Percentiles rank a stretch among this genome's conserved stretches.
Conservation (phyloP, 2,888 invertebrate genomes). For the Herminia tarsipennalis region DNA sequence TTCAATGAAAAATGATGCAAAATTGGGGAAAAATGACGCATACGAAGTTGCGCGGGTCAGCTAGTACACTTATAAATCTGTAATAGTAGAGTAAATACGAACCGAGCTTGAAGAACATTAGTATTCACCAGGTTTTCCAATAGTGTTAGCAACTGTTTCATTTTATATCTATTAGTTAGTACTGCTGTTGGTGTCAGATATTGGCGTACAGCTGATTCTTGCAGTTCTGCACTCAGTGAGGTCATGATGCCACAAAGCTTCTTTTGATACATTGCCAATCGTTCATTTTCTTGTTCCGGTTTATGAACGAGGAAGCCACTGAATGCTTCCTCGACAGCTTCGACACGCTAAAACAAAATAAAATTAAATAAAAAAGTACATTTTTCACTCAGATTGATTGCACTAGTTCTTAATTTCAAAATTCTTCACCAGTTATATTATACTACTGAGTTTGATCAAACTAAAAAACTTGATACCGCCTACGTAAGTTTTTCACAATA, state of each 20-base stretch:
- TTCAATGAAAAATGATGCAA: too few relatives aligned
- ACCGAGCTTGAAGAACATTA: slow-evolving; percentile 91
- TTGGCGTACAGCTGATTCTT: slow-evolving; percentile 90
- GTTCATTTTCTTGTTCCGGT: slow-evolving; percentile 89
- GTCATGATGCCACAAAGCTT: slow-evolving; percentile 89
- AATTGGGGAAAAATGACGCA: too few relatives aligned
- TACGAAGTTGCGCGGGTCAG: too few relatives aligned
- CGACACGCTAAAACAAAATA: slow-evolving; percentile 88
- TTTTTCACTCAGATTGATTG: too few relatives aligned
- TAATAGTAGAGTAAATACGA: slow-evolving; percentile 33
- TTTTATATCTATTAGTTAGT: slow-evolving; percentile 90
- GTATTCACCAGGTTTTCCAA: slow-evolving; percentile 91
- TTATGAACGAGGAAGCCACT: slow-evolving; percentile 94
- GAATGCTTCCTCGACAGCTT: slow-evolving; percentile 95
- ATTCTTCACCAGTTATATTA: too few relatives aligned
- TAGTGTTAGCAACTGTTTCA: slow-evolving; percentile 91
- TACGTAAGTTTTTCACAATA: too few relatives aligned
- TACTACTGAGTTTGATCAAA: too few relatives aligned
- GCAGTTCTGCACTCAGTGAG: slow-evolving; percentile 88
- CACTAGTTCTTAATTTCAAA: too few relatives aligned
- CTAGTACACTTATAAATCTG: too few relatives aligned
- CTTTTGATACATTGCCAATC: slow-evolving; percentile 88
- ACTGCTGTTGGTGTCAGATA: slow-evolving; percentile 90
- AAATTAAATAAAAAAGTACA: neutral
- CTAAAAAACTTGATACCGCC: too few relatives aligned